Base-by-base conservation (phyloP, 2,888 invertebrate genomes). In the Pheosia tremula region DNA sequence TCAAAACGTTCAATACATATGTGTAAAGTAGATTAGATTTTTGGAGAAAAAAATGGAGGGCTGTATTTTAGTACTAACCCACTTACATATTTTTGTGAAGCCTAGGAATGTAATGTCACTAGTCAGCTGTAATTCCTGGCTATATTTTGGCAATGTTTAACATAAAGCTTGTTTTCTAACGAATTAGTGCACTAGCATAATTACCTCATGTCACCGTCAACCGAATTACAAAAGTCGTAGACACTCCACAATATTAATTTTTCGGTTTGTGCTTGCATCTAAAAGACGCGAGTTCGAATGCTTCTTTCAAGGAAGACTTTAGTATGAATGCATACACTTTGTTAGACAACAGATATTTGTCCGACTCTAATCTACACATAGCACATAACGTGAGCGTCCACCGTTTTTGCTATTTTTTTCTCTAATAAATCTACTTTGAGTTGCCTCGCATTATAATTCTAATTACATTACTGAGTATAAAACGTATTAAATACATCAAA, bases 401-500 rank as follows among this genome's bases (percentile, higher is more conserved):
- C 70, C 70, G 61, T 73, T 71, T 76, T 76, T 67, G 65, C 74
- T 72, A 77, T 75, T 63, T 62, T 59, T 68, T 76, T 81, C 71
- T 74, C 84, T 83, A 83, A 80, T 76, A 71, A 65, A 66, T 74
- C 61, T 74, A 74, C 66, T 64, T 36, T 65, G 69, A 69, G 68
- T 86, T 78, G 82, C 78, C 82, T 86, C 85, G 83, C 82, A 81
- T 83, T 85, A 72, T 75, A 79, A 80, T 69, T 81, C 89, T 90
- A 88, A 85, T 85, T 87, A 90, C 81, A 86, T 85, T 87, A 89
- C 80, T 84, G 89, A 90, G 91, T 92, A 91, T 85, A 91, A 91
- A 91, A 91, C 88, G 89, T 90, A 89, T 90, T 85, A 91, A 91
- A 91, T 91, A 91, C 88, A 87, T 90, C 86, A 85, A 90, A 90